These are phyloP conservation scores for Benitochromis conjunctus DNA, from an alignment of 2,113 vertebrate species.

Conservation along the genomic window DNA sequence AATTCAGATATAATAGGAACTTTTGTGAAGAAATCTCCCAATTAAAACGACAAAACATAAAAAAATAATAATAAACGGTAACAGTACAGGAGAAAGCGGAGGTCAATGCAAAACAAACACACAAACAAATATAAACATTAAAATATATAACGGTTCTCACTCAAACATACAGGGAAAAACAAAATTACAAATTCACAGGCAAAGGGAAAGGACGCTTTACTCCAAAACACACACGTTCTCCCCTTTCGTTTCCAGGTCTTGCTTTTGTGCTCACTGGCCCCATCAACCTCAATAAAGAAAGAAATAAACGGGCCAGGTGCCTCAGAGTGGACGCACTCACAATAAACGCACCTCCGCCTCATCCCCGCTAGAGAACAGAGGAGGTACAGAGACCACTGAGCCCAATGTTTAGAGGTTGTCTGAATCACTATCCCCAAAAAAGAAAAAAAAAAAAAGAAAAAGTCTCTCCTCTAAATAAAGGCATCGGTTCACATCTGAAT, in stretches of 20 bases:
- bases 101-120: slow-evolving; percentile 61
- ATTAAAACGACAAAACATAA: not conserved
- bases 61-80: slow-evolving; percentile 46
- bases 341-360: slow-evolving; percentile 63
- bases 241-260: slow-evolving; percentile 36
- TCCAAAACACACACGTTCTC: slow-evolving; percentile 44
- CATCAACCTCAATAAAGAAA: slow-evolving; percentile 76
- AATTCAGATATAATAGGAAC: slow-evolving; percentile 67
- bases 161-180: slow-evolving; percentile 56
- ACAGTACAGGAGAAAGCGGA: slow-evolving; percentile 67
- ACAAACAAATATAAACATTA: slow-evolving; percentile 49
- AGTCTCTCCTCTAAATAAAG: slow-evolving; percentile 44
- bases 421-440: slow-evolving; percentile 17
- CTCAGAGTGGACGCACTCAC: slow-evolving; percentile 69
- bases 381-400: slow-evolving; percentile 60
- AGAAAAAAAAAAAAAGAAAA: not conserved
- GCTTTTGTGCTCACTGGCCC: slow-evolving; percentile 51
- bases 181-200: slow-evolving; percentile 76
- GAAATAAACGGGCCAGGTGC: slow-evolving; percentile 73
- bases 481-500: slow-evolving; percentile 60
- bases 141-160: slow-evolving; percentile 64
- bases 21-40: slow-evolving; percentile 50
- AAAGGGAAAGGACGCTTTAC: slow-evolving; percentile 63
- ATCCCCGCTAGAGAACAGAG: slow-evolving; percentile 11
- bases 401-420: slow-evolving; percentile 71